These are phyloP conservation scores for Drosophila bunnanda DNA, from an alignment of 2,888 invertebrate species.

Conservation along the genomic window DNA sequence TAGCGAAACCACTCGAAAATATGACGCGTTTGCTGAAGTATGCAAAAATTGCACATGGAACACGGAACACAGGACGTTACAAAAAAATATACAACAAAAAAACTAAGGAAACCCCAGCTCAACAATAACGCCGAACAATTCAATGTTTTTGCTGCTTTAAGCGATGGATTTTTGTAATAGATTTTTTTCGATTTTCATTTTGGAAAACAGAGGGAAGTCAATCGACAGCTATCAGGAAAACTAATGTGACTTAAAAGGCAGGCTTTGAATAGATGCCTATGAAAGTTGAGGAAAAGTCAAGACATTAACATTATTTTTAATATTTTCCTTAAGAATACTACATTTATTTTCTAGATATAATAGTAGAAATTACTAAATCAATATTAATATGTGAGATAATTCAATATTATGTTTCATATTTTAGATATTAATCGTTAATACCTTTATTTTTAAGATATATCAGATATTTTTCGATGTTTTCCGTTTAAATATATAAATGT, in stretches of 20 bases:
- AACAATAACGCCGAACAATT: slow-evolving; percentile 41
- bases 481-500: too few species aligned
- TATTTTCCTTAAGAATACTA: too few species aligned
- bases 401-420: too few species aligned
- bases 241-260: neutral
- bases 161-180: slow-evolving; percentile 7
- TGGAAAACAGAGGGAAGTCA: neutral
- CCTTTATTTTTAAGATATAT: too few species aligned
- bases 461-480: too few species aligned
- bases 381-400: too few species aligned
- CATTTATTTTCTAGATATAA: too few species aligned
- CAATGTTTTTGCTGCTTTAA: slow-evolving; percentile 45
- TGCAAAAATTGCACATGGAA: slow-evolving; percentile 83
- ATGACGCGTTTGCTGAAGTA: slow-evolving; percentile 84
- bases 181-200: slow-evolving; percentile 8
- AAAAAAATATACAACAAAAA: slow-evolving; percentile 21
- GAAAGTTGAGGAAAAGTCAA: neutral
- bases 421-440: too few species aligned
- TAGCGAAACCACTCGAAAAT: slow-evolving; percentile 84
- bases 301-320: too few species aligned
- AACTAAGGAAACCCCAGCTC: slow-evolving; percentile 25
- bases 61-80: slow-evolving; percentile 60
- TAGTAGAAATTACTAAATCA: too few species aligned
- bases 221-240: slow-evolving; percentile 1
- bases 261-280: too few species aligned